phyloP scores from a whole-genome alignment of 2,113 vertebrate species.

The Phaetusa simplex region DNA sequence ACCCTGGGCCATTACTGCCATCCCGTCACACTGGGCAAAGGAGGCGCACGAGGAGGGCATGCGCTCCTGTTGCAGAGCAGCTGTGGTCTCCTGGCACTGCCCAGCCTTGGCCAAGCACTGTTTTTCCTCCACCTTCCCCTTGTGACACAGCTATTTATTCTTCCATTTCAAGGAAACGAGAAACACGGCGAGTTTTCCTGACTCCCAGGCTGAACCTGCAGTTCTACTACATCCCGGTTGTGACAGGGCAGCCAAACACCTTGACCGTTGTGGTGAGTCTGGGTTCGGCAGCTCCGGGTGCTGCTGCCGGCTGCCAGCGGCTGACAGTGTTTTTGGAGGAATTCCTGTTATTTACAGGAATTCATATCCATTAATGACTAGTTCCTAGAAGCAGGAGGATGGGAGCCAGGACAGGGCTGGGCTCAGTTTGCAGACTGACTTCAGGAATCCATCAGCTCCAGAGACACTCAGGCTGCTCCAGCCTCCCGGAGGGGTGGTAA shows the following conservation, averaged over 20 bases:
- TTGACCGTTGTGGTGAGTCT: slow-evolving; percentile 61
- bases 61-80: background rate
- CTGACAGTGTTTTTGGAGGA: fast-evolving
- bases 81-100: background rate
- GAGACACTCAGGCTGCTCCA: background rate
- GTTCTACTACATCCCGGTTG: slow-evolving; percentile 90
- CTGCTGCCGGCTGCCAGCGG: background rate
- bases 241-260: background rate
- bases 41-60: fast-evolving
- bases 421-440: background rate
- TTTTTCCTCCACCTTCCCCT: background rate
- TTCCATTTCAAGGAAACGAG: slow-evolving; percentile 81
- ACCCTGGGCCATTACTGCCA: fast-evolving
- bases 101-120: background rate
- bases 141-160: background rate
- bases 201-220: slow-evolving; percentile 86
- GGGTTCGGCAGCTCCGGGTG: fast-evolving
- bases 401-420: background rate
- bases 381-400: background rate
- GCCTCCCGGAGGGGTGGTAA: background rate
- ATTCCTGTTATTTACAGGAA: background rate
- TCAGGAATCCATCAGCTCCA: background rate
- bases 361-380: background rate
- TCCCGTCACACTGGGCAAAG: background rate
- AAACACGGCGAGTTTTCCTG: slow-evolving; percentile 83